Conservation (phyloP, 1,140 invertebrate genomes). For the Lepidurus arcticus region DNA sequence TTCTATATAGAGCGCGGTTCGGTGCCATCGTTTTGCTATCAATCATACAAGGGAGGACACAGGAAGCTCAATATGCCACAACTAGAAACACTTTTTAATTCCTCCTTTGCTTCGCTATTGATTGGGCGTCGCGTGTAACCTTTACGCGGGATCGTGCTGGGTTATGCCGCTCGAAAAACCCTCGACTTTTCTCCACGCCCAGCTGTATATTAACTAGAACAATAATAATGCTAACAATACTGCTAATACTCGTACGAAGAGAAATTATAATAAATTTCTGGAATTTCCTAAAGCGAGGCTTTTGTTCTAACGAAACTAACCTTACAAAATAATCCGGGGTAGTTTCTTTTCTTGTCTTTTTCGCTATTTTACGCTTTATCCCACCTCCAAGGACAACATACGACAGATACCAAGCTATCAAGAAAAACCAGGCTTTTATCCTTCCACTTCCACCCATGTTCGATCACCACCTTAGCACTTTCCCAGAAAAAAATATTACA, state of each 20-base stretch:
- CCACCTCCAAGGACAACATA: no score
- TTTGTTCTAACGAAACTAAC: neutral
- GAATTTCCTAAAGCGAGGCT: neutral
- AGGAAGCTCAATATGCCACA: constrained; percentile 1
- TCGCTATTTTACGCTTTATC: no score
- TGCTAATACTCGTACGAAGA: constrained; percentile 5
- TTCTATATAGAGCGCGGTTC: no score
- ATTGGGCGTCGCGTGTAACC: constrained; percentile 12
- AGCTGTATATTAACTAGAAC: neutral
- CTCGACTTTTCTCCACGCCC: neutral
- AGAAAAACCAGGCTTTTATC: no score
- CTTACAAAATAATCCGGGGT: no score
- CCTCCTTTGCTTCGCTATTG: neutral
- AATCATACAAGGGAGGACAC: neutral
- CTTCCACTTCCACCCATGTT: no score
- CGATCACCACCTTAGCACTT: no score
- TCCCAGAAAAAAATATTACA: no score
- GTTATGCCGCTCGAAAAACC: neutral
- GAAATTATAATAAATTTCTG: neutral
- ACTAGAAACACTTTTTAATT: neutral
- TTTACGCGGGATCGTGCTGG: constrained; percentile 8
- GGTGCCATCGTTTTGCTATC: neutral
- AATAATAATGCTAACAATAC: neutral
- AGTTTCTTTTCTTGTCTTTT: no score
- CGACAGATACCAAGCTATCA: no score